A percentile compares a stretch with the other conserved stretches of the same genome.
phyloP scores from a whole-genome alignment of 2,888 invertebrate genomes.

The Brassicogethes aeneus region DNA sequence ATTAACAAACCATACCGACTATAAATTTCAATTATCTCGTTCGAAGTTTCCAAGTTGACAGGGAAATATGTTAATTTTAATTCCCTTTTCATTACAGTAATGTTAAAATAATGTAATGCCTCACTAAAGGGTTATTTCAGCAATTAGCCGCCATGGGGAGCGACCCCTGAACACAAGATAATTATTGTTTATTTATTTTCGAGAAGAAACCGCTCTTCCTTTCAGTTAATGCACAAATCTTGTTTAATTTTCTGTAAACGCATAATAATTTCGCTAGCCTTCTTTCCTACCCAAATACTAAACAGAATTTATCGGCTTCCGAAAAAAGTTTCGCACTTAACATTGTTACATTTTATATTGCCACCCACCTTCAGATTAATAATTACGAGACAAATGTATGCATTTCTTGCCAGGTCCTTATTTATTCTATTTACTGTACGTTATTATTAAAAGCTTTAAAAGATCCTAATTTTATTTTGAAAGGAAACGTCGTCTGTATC shows the following conservation, averaged over 20 bases:
- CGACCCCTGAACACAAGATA: neutral
- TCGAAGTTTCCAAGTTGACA: neutral
- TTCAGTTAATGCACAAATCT: neutral
- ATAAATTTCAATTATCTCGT: neutral
- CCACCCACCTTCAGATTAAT: no score
- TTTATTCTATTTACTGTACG: no score
- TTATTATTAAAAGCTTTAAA: no score
- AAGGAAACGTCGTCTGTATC: no score
- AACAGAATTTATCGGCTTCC: no score
- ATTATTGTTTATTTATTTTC: neutral
- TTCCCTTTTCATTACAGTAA: neutral
- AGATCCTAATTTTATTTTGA: no score
- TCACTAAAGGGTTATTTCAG: neutral
- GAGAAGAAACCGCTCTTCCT: neutral
- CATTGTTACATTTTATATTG: no score
- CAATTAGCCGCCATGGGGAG: neutral
- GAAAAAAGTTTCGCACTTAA: no score
- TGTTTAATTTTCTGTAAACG: neutral
- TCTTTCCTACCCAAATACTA: no score
- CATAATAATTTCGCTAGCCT: no score
- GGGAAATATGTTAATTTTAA: neutral
- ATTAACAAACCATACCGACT: neutral
- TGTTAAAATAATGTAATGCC: neutral
- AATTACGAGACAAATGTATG: no score
- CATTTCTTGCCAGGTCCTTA: no score